Percentiles rank a stretch among this genome's conserved stretches.
phyloP scores from a whole-genome alignment of 2,888 invertebrate genomes.

The Ophioninae sp. region DNA sequence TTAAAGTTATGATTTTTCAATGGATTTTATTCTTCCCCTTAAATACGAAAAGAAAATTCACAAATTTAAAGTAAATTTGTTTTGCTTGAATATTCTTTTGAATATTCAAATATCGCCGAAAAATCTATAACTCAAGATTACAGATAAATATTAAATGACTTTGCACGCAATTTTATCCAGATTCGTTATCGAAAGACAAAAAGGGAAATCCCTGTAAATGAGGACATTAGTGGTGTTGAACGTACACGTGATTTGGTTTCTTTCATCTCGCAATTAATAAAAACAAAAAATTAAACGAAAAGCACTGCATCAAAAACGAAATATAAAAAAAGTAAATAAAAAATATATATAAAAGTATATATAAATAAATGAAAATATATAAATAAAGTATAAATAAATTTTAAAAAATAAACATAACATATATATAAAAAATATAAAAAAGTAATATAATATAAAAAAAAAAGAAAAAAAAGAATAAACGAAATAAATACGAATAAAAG shows the following conservation, averaged over 20 bases:
- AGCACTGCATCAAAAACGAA: not conserved
- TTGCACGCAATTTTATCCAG: not conserved
- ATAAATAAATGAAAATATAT: too few relatives aligned
- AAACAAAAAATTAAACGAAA: too few relatives aligned
- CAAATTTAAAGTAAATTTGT: not conserved
- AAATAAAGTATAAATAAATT: too few relatives aligned
- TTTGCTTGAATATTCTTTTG: not conserved
- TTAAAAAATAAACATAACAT: too few relatives aligned
- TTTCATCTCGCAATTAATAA: not conserved
- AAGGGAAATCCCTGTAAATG: not conserved
- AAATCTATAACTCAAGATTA: not conserved
- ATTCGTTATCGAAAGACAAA: not conserved
- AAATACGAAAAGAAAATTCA: not conserved
- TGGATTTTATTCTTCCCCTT: not conserved
- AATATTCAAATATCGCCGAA: not conserved
- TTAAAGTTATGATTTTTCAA: not conserved
- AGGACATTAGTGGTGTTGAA: not conserved
- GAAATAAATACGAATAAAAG: constrained; percentile 17
- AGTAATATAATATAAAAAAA: too few relatives aligned
- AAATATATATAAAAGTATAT: too few relatives aligned
- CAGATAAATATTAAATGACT: not conserved
- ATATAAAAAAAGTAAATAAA: too few relatives aligned
- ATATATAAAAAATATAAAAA: not conserved
- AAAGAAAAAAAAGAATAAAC: not conserved
- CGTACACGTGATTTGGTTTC: not conserved